These are phyloP conservation scores for Suncus etruscus DNA, from an alignment of 2,113 vertebrate genomes.

Conservation along the genomic window DNA sequence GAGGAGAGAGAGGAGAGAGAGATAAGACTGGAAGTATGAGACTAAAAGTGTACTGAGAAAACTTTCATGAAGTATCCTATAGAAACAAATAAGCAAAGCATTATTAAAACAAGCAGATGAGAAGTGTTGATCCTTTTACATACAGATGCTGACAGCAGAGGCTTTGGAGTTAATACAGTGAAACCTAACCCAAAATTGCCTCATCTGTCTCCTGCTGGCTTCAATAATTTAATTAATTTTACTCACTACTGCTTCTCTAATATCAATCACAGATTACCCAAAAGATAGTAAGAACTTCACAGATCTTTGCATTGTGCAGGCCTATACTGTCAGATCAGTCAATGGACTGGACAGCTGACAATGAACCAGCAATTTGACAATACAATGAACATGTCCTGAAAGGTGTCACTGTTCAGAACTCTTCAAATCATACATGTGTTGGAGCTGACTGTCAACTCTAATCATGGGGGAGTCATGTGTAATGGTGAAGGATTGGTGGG, in stretches of 20 bases:
- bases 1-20: no score
- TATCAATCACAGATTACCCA: not conserved
- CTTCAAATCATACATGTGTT: not conserved
- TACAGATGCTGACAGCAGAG: not conserved
- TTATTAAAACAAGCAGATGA: not conserved
- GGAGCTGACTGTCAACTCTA: not conserved
- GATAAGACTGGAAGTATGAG: not conserved
- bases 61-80: slow-evolving; percentile 28
- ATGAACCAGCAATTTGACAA: no score
- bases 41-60: not conserved
- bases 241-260: not conserved
- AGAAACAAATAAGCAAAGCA: slow-evolving; percentile 12
- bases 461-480: not conserved
- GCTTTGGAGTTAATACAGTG: not conserved
- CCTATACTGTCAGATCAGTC: no score
- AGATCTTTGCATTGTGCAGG: no score
- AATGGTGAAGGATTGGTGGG: not conserved
- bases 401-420: no score
- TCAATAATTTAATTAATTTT: slow-evolving; percentile 16
- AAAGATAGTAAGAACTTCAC: not conserved
- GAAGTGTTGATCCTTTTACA: not conserved
- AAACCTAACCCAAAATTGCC: not conserved
- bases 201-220: not conserved
- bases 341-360: no score
- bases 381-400: no score